Conservation (phyloP, 2,113 vertebrate genomes). For the Apaloderma vittatum region DNA sequence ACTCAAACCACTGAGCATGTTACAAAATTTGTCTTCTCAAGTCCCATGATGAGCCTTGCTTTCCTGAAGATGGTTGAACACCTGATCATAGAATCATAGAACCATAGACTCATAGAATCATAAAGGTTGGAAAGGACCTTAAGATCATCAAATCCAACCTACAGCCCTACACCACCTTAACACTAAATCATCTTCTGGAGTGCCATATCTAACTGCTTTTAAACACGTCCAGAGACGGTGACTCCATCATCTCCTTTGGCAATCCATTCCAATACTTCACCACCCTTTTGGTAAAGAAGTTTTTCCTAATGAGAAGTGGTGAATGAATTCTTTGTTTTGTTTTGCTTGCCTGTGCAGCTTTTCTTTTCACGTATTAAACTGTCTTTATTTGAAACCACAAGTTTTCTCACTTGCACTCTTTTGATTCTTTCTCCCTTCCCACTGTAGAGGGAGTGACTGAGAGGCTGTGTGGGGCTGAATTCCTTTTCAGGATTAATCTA, state of each 20-base stretch:
- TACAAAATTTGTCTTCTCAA: neutral
- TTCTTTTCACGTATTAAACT: neutral
- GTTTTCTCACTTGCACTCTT: neutral
- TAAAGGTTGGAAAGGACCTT: too few relatives aligned
- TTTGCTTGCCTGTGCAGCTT: neutral
- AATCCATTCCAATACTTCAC: too few relatives aligned
- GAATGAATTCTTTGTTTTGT: neutral
- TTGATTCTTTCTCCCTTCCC: neutral
- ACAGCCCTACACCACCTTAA: too few relatives aligned
- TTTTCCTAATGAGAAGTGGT: neutral
- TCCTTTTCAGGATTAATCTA: neutral
- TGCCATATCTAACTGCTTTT: too few relatives aligned
- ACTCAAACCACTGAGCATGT: too few relatives aligned
- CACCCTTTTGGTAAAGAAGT: too few relatives aligned
- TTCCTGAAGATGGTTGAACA: neutral
- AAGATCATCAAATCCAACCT: too few relatives aligned
- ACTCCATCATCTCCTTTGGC: too few relatives aligned
- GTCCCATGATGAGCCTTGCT: accelerated
- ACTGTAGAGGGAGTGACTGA: accelerated
- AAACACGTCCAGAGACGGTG: too few relatives aligned
- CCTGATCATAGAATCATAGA: neutral
- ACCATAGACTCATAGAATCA: too few relatives aligned
- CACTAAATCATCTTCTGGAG: too few relatives aligned
- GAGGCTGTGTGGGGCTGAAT: neutral
- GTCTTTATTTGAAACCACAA: neutral